Evolutionary conservation across 2,113 vertebrate species (phyloP), one percentile per base, ranked within the genome.

Genomic region (Heteronetta atricapilla): DNA sequence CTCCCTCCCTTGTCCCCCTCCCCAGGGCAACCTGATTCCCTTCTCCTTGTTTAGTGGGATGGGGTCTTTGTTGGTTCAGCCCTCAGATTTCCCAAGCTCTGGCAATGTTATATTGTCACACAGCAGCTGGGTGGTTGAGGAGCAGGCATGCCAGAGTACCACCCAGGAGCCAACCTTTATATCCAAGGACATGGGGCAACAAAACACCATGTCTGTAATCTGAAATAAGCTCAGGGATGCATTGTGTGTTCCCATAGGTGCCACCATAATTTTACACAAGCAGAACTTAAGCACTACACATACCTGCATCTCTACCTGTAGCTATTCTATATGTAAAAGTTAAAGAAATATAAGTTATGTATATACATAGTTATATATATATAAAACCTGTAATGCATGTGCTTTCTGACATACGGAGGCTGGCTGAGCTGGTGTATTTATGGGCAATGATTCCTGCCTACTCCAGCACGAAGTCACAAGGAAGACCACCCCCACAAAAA

Each of bases 61-160:
- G 44, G 33, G 8, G 1, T 1, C 66, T 88, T 34, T 81, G 16
- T 29, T 78, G n/a, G 21, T 21, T 38, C 12, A 64, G 1, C 8
- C 29, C 28, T 85, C 17, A 13, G 17, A 63, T 56, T 82, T 46
- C 67, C 23, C 21, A 38, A 67, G 48, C 34, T 87, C 63, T 80
- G 48, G 44, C 4, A 15, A 0, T 67, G 67, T 56, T 1, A 0
- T 9, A 2, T 2, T 28, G n/a, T 11, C 5, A 1, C 20, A 2
- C 14, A 0, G 1, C 4, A 40, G 52, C 31, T 18, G 7, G 1
- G 4, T 23, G 11, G 26, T 70, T 66, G 44, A 79, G 28, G 34
- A 13, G 22, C 36, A 34, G 55, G 56, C 14, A 3, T 20, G 17
- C 7, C 26, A 21, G 10, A 23, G 11, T 2, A 4, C 29, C 29